Evolutionary conservation across 1,140 invertebrate genomes (phyloP), one percentile per base, ranked within the genome.

Genomic region (Leptopilina clavipes): DNA sequence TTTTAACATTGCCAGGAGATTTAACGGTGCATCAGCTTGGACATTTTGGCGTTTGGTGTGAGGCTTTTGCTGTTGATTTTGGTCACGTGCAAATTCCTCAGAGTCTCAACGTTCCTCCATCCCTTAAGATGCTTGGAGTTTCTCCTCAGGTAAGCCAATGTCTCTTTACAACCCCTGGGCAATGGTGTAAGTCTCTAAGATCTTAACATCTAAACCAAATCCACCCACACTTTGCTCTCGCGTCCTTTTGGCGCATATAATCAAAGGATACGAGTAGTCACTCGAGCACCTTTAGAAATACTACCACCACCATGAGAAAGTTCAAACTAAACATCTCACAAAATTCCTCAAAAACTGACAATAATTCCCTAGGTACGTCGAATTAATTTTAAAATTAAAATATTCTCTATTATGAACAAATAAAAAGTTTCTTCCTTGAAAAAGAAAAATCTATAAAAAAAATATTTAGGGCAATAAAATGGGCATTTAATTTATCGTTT

Each of bases 51-150:
- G 91, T 96, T 95, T 91, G 96, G 95, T 78, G 94, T 96, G 79
- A 98, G 95, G 95, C 96, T 11, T 97, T 97, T 89, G 94, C 95
- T 31, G 96, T 97, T 1, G 95, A 98, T 90, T 98, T 98, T 86
- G 97, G 96, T 1, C 95, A 97, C 88, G 92, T 98, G 10, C 86
- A 92, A 75, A 93, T 98, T 74, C 95, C 96, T 0, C 88, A 91
- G 48, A 87, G 87, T 70, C 88, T 95, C 44, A 96, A 96, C 87
- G 95, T 98, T 1, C 97, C 97, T 70, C 97, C 97, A 22, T 97
- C 96, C 6, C 93, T 97, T 19, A 96, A 95, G 90, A 98, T 98
- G 96, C 93, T 98, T 8, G 97, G 97, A 65, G 94, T 98, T 78
- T 96, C 96, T 78, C 96, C 96, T 65, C 96, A 98, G 95, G 97